Conservation (phyloP, 2,888 invertebrate species). For the Apotomis capreana region DNA sequence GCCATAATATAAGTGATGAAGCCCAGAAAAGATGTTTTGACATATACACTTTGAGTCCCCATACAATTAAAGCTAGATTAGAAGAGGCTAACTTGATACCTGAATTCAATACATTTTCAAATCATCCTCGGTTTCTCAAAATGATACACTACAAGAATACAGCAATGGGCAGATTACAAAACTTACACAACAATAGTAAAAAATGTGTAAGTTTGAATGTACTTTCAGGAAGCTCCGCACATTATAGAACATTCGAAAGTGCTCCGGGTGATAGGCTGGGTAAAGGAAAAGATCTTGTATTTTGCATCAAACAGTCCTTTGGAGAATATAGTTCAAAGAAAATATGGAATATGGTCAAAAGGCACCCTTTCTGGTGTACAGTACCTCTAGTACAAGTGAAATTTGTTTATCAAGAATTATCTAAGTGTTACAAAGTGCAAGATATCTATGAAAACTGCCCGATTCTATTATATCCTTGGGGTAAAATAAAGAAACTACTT, state of each 20-base stretch:
- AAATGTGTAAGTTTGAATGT: slow-evolving; percentile 75
- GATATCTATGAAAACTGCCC: slow-evolving; percentile 76
- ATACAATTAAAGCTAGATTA: slow-evolving; percentile 67
- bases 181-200: slow-evolving; percentile 67
- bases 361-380: slow-evolving; percentile 77
- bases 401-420: slow-evolving; percentile 66
- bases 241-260: slow-evolving; percentile 72
- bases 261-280: slow-evolving; percentile 74
- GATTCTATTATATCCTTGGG: slow-evolving; percentile 77
- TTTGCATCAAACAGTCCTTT: slow-evolving; percentile 66
- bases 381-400: slow-evolving; percentile 71
- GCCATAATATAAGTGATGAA: slow-evolving; percentile 67
- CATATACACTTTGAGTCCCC: slow-evolving; percentile 70
- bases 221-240: slow-evolving; percentile 68
- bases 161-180: slow-evolving; percentile 65
- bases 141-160: slow-evolving; percentile 74
- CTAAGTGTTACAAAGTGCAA: slow-evolving; percentile 56
- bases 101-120: slow-evolving; percentile 68
- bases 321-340: slow-evolving; percentile 58
- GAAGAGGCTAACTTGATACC: slow-evolving; percentile 66
- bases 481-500: slow-evolving; percentile 64
- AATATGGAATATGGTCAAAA: slow-evolving; percentile 61
- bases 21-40: slow-evolving; percentile 76
- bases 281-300: slow-evolving; percentile 74
- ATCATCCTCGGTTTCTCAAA: slow-evolving; percentile 75